Evolutionary conservation across 2,888 invertebrate genomes (phyloP).

Genomic region (Platynereis dumerilii): DNA sequence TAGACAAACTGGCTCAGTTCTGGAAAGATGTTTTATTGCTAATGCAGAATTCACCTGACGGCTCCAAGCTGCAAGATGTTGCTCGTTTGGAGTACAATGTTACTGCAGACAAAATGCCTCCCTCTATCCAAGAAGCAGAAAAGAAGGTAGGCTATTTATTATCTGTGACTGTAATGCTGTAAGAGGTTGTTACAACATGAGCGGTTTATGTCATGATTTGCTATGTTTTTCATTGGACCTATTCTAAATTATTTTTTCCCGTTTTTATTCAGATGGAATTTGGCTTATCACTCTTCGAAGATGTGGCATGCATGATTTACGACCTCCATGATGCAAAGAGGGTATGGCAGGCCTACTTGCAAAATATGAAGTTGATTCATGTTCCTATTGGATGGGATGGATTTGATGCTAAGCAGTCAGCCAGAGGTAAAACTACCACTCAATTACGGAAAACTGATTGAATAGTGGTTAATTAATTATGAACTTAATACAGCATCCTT

Average conservation of each 20-base stretch:
- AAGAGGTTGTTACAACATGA: too few species aligned
- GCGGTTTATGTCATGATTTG: too few species aligned
- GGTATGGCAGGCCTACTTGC: constrained; percentile 57
- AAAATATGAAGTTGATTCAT: constrained; percentile 52
- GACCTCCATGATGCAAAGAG: constrained; percentile 57
- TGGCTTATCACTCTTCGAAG: constrained; percentile 57
- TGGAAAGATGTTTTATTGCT: constrained; percentile 55
- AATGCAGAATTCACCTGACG: constrained; percentile 48
- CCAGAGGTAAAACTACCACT: constrained; percentile 28
- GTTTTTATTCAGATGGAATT: constrained; percentile 45
- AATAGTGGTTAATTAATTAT: not conserved
- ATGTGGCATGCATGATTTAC: constrained; percentile 59
- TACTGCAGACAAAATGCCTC: constrained; percentile 49
- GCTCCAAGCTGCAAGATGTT: constrained; percentile 51
- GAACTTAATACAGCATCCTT: not conserved
- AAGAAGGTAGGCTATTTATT: constrained; percentile 47
- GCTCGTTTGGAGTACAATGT: constrained; percentile 56
- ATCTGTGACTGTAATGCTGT: too few species aligned
- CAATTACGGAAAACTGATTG: not conserved
- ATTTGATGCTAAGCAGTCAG: not conserved
- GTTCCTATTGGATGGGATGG: constrained; percentile 42
- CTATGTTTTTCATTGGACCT: too few species aligned
- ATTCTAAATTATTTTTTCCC: not conserved
- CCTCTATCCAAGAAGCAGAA: constrained; percentile 51
- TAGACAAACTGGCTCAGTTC: constrained; percentile 49